Evolutionary conservation across 2,797 vertebrate genomes (phyloP).

Genomic region (Arctocebus calabarensis): DNA sequence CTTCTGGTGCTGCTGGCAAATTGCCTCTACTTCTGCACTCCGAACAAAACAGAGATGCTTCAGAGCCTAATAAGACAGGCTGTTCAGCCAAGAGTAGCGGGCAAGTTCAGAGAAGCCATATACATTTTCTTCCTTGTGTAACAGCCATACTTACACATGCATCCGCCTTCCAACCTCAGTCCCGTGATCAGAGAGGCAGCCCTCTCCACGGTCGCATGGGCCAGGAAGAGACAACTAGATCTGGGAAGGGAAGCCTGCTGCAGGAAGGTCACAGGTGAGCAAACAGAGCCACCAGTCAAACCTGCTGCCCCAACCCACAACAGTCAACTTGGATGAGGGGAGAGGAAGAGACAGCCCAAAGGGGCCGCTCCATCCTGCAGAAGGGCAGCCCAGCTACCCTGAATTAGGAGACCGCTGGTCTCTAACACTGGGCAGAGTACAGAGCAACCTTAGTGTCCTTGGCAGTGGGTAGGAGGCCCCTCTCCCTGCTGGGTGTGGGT

Average conservation of each 20-base stretch:
- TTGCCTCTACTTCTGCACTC: background rate
- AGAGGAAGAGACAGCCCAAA: background rate
- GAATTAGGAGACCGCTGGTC: background rate
- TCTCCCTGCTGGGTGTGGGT: slow-evolving; percentile 28
- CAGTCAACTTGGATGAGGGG: background rate
- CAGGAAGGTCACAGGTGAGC: background rate
- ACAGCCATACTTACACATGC: accelerated
- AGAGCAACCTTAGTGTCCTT: background rate
- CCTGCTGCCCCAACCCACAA: background rate
- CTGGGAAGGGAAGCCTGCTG: background rate
- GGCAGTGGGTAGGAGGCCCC: background rate
- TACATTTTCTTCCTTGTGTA: background rate
- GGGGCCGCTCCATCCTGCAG: background rate
- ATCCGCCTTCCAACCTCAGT: background rate
- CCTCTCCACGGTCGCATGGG: background rate
- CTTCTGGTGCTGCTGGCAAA: background rate
- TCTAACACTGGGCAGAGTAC: background rate
- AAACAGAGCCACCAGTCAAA: background rate
- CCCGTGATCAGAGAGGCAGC: background rate
- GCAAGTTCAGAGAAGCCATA: background rate
- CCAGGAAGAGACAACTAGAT: background rate
- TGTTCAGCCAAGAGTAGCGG: background rate
- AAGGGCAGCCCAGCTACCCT: background rate
- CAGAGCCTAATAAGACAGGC: background rate
- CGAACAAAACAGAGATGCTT: background rate